Base-by-base conservation (phyloP, 2,113 vertebrate species). In the Nesogale talazaci region DNA sequence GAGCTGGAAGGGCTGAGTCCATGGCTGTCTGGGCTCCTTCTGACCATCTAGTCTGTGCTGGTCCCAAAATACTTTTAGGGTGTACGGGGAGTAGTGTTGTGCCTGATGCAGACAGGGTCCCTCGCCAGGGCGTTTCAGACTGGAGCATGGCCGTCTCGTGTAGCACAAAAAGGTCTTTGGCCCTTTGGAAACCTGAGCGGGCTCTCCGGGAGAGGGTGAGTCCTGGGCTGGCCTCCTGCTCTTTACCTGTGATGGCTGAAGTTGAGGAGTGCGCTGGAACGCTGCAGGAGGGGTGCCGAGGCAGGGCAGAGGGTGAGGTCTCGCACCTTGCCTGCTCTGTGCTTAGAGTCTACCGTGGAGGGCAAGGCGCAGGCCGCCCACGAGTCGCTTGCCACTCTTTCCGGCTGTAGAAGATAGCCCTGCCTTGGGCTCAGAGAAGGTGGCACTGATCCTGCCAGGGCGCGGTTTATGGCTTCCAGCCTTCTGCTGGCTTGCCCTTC, bases 241-340 rank as follows among this genome's bases (percentile, higher is more conserved):
- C 74, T 72, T 83, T 97, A 98, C 96, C 96, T 95, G 93, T 75
- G 95, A 77, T 92, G 90, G 79, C 90, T 89, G 93, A 90, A 25
- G 52, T 90, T n/a, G 79, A 94, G 25, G 3, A 69, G 36, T n/a
- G 92, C 16, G 38, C 23, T 6, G 0, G 79, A 11, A 22, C 38
- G 92, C 74, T 74, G 96, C 40, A 17, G 0, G 1, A 59, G 56
- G 1, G 90, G 14, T 0, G 94, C 69, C 0, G 95, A 67, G n/a
- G 96, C 15, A 0, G 86, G 12, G 14, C 94, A 94, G 57, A 97
- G 93, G 25, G 94, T 36, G 14, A 94, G 90, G 3, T 92, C 86
- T 20, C 0, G 86, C 6, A 11, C 8, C 1, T 84, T 40, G 9
- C 78, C 70, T 6, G 79, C 67, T 2, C 8, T 46, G 88, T 46